Conservation (phyloP, 2,797 vertebrate species). For the Darevskia nairensis region DNA sequence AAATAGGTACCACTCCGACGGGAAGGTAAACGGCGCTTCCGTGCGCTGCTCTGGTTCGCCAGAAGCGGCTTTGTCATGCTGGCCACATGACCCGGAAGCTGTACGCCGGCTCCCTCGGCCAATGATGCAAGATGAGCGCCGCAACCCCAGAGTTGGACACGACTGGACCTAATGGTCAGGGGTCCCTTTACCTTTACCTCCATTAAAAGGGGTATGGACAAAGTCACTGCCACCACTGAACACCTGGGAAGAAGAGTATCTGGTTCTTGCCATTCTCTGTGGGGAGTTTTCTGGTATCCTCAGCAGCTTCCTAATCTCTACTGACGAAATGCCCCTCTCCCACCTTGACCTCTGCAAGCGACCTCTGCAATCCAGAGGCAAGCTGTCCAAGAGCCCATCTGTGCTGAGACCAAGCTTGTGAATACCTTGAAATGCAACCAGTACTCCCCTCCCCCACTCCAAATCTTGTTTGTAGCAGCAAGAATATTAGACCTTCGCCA, state of each 20-base stretch:
- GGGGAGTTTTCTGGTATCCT: neutral
- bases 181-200: neutral
- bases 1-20: too few relatives aligned
- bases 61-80: too few relatives aligned
- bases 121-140: too few relatives aligned
- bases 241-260: neutral
- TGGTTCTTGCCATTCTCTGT: neutral
- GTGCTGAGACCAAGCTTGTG: neutral
- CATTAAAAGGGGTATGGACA: neutral
- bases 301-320: neutral
- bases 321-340: neutral
- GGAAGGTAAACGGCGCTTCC: too few relatives aligned
- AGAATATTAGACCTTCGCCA: neutral
- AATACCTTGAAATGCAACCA: slow-evolving; percentile 7
- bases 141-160: too few relatives aligned
- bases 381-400: neutral
- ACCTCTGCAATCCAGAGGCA: neutral
- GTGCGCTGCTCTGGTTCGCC: too few relatives aligned
- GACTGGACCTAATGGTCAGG: too few relatives aligned
- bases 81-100: too few relatives aligned
- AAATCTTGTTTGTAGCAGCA: neutral
- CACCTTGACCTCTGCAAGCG: neutral
- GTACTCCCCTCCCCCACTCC: neutral
- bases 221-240: neutral
- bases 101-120: too few relatives aligned